Percentiles rank a stretch among this genome's conserved stretches.
Evolutionary conservation across 2,888 invertebrate species (phyloP).

Genomic region (Caenorhabditis plicata): DNA sequence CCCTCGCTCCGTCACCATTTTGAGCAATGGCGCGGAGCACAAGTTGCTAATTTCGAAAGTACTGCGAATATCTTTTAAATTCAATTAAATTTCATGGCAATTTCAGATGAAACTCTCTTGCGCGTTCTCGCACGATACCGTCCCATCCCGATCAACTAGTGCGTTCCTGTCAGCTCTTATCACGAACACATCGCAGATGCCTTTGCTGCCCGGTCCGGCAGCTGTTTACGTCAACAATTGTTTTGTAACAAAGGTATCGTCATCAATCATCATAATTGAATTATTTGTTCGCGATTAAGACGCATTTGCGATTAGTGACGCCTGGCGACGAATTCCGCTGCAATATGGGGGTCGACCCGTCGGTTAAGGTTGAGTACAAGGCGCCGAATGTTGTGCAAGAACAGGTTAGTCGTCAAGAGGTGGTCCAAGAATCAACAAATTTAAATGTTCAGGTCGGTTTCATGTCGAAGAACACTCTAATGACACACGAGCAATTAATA

Average conservation of each 20-base stretch:
- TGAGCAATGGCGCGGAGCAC: constrained; percentile 66
- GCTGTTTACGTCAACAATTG: constrained; percentile 68
- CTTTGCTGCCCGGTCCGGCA: constrained; percentile 67
- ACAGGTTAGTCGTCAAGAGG: constrained; percentile 36
- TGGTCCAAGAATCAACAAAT: too few relatives aligned
- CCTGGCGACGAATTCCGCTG: constrained; percentile 68
- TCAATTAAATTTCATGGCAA: neutral
- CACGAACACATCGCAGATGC: constrained; percentile 66
- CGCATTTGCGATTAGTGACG: constrained; percentile 64
- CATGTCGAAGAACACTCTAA: constrained; percentile 63
- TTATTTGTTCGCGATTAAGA: constrained; percentile 37
- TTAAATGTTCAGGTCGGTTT: constrained; percentile 60
- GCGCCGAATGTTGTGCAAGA: constrained; percentile 64
- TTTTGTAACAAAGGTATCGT: constrained; percentile 67
- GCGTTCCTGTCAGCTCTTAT: constrained; percentile 67
- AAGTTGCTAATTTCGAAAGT: constrained; percentile 56
- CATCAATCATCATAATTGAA: neutral
- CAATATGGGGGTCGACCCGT: constrained; percentile 68
- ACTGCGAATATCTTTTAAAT: neutral
- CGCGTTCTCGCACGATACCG: constrained; percentile 66
- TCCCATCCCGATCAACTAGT: constrained; percentile 66
- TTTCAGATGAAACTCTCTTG: constrained; percentile 67
- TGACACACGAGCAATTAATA: constrained; percentile 63
- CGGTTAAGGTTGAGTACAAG: constrained; percentile 67
- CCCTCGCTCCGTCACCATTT: constrained; percentile 65